A percentile compares a stretch with the other conserved stretches of the same genome.
Conservation (phyloP, 2,888 invertebrate species). For the Pilophorus perplexus region DNA sequence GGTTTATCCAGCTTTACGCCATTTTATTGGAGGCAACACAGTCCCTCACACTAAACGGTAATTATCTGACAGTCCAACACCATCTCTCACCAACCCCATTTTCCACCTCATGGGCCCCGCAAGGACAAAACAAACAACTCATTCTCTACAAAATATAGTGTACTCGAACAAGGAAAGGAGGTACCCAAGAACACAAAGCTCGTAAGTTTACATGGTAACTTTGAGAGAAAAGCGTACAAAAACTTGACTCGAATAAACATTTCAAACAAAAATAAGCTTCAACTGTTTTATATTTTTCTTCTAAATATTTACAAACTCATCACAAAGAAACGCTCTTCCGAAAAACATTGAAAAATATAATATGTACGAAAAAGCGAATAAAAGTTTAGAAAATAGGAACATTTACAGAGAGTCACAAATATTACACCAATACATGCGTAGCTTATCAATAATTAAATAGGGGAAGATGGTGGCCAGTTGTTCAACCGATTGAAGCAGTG, state of each 20-base stretch:
- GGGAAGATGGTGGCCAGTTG: too few species aligned
- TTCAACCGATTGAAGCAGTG: too few species aligned
- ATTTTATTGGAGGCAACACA: too few species aligned
- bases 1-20: too few species aligned
- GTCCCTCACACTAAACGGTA: too few species aligned
- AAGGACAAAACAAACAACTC: too few species aligned
- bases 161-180: conserved; percentile 30
- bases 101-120: too few species aligned
- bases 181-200: conserved; percentile 35
- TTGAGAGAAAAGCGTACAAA: conserved; percentile 6
- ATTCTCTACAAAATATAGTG: conserved; percentile 31
- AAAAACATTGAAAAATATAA: neutral
- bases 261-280: neutral
- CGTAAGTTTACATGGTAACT: conserved; percentile 37
- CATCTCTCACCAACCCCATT: too few species aligned
- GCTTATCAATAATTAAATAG: neutral
- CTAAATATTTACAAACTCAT: neutral
- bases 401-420: conserved; percentile 21
- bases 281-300: neutral
- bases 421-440: neutral
- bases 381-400: conserved; percentile 19
- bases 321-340: neutral
- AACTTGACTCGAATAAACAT: neutral
- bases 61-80: too few species aligned
- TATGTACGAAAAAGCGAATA: neutral